phyloP scores from a whole-genome alignment of 2,113 vertebrate species.

The Corythoichthys haematopterus region DNA sequence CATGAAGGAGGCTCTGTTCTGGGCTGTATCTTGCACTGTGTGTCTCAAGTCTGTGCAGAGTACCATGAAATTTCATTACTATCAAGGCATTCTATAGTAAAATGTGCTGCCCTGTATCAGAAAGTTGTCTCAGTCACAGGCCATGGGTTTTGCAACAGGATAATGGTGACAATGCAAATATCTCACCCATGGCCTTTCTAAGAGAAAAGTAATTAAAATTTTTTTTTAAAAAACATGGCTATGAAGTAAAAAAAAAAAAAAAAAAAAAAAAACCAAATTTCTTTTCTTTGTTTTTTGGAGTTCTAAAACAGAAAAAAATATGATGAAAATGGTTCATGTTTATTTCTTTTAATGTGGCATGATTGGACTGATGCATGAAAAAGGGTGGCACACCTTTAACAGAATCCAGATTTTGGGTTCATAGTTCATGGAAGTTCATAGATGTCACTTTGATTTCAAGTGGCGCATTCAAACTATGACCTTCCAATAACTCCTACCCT shows the following conservation, averaged over 20 bases:
- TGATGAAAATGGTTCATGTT: slow-evolving; percentile 46
- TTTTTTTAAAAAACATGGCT: no score
- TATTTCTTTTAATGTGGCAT: slow-evolving; percentile 33
- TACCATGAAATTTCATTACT: no score
- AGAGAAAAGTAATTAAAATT: slow-evolving; percentile 66
- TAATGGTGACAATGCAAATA: no score
- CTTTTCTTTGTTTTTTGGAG: slow-evolving; percentile 48
- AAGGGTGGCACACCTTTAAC: slow-evolving; percentile 26
- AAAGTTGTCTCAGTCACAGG: no score
- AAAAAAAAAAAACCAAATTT: slow-evolving; percentile 44
- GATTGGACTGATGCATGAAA: slow-evolving; percentile 16
- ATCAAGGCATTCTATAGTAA: no score
- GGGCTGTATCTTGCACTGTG: no score
- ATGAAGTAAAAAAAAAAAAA: slow-evolving; percentile 33
- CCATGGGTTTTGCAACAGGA: no score
- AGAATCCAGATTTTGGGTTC: slow-evolving; percentile 48
- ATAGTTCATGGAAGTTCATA: slow-evolving; percentile 49
- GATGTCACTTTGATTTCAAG: slow-evolving; percentile 33
- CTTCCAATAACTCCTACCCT: slow-evolving; percentile 24
- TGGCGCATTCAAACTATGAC: slow-evolving; percentile 37
- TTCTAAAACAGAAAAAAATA: slow-evolving; percentile 59
- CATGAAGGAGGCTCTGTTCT: no score
- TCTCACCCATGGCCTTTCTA: slow-evolving; percentile 47
- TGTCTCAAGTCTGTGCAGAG: no score
- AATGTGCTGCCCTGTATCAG: no score